A percentile compares a stretch with the other conserved stretches of the same genome.
Evolutionary conservation across 2,888 invertebrate species (phyloP).

Genomic region (Saturnia pavonia): DNA sequence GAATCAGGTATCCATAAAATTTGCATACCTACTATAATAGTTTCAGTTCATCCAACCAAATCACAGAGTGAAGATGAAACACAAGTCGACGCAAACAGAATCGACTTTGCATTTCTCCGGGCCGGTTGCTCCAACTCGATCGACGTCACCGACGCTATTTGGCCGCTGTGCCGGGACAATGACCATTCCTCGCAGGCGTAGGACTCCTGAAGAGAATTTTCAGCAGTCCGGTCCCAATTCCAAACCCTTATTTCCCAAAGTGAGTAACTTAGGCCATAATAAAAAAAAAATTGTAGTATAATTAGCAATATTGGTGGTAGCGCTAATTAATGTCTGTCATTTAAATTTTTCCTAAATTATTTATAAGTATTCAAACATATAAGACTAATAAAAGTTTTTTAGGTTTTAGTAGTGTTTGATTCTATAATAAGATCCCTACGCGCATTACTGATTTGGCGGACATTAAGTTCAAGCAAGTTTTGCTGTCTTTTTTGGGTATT

Average conservation of each 20-base stretch:
- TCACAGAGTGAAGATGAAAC: conserved; percentile 26
- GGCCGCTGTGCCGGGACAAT: conserved; percentile 9
- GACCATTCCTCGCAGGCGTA: conserved; percentile 3
- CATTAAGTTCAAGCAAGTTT: no score
- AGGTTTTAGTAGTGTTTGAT: no score
- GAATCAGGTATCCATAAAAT: no score
- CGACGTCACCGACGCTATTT: background rate
- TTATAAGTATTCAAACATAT: no score
- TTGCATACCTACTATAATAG: background rate
- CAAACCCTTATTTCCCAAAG: conserved; percentile 15
- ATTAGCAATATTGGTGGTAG: no score
- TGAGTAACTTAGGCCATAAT: background rate
- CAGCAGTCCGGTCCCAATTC: background rate
- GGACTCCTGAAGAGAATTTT: background rate
- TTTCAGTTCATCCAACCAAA: conserved; percentile 1
- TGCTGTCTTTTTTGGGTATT: no score
- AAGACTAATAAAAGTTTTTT: no score
- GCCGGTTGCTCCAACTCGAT: background rate
- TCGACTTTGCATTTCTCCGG: background rate
- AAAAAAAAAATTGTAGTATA: no score
- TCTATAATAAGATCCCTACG: no score
- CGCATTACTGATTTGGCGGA: no score
- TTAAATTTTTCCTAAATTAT: no score
- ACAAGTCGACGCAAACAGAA: conserved; percentile 34
- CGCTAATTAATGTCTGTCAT: no score